Conservation (phyloP, 2,797 vertebrate species). For the Strix occidentalis region DNA sequence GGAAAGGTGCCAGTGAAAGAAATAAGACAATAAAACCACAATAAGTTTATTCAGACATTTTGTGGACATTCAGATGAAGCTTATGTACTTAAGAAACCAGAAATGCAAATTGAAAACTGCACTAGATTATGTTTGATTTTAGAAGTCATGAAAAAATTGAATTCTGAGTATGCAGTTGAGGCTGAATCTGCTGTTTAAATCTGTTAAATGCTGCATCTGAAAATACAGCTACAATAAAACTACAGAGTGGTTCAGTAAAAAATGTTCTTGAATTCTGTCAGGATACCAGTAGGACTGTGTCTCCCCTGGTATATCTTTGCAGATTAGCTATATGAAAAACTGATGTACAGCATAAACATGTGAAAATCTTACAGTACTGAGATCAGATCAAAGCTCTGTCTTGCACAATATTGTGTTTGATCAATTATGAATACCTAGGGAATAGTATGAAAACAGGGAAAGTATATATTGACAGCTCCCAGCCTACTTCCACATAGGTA, state of each 20-base stretch:
- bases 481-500: not conserved
- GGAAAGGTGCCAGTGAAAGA: not conserved
- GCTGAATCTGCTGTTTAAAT: not conserved
- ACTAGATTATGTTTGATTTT: not conserved
- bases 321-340: slow-evolving; percentile 28
- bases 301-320: not conserved
- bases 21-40: not conserved
- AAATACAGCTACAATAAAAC: not conserved
- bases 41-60: not conserved
- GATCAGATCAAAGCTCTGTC: slow-evolving; percentile 42
- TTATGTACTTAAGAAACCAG: not conserved
- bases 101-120: not conserved
- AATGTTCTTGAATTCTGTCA: not conserved
- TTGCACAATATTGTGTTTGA: slow-evolving; percentile 43
- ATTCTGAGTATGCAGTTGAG: not conserved
- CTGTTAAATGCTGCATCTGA: not conserved
- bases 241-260: not conserved
- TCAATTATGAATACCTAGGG: slow-evolving; percentile 30
- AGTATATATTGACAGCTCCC: not conserved
- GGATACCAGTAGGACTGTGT: not conserved
- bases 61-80: not conserved
- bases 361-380: slow-evolving; percentile 8
- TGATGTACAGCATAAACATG: slow-evolving; percentile 9
- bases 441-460: not conserved
- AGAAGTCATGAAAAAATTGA: not conserved